phyloP scores from a whole-genome alignment of 2,797 vertebrate genomes.

The Propithecus perrieri region DNA sequence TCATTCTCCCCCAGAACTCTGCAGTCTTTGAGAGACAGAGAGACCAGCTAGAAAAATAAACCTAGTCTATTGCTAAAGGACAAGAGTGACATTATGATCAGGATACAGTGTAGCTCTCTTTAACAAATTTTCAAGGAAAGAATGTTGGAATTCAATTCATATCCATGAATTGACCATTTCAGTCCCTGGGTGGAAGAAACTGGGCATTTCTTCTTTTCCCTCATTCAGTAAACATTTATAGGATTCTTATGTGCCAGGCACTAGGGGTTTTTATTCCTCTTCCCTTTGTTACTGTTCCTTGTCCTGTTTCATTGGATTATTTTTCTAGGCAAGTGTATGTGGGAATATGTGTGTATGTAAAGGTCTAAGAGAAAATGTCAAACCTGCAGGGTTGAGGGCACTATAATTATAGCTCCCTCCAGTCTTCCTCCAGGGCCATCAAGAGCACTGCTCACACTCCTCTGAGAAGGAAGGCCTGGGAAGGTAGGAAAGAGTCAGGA shows the following conservation, averaged over 20 bases:
- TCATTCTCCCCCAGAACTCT: not conserved
- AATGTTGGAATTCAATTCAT: not conserved
- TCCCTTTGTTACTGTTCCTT: slow-evolving; percentile 13
- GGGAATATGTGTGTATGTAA: not conserved
- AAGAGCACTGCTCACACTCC: not conserved
- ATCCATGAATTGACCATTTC: not conserved
- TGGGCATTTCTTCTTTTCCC: not conserved
- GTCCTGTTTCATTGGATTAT: not conserved
- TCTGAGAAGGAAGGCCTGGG: not conserved
- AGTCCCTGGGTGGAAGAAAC: slow-evolving; percentile 6
- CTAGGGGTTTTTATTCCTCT: not conserved
- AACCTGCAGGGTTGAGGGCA: not conserved
- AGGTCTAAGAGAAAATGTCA: not conserved
- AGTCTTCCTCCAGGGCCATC: not conserved
- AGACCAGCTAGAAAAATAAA: slow-evolving; percentile 6
- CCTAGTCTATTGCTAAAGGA: not conserved
- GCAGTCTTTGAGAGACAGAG: not conserved
- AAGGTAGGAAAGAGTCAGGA: not conserved
- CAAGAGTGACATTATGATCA: slow-evolving; percentile 7
- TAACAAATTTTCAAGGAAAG: not conserved
- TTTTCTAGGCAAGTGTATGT: not conserved
- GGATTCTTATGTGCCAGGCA: not conserved
- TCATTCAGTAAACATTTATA: not conserved
- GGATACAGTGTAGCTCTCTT: not conserved
- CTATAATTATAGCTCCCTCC: not conserved